phyloP scores from a whole-genome alignment of 2,113 vertebrate species.

The Myotis lucifugus region DNA sequence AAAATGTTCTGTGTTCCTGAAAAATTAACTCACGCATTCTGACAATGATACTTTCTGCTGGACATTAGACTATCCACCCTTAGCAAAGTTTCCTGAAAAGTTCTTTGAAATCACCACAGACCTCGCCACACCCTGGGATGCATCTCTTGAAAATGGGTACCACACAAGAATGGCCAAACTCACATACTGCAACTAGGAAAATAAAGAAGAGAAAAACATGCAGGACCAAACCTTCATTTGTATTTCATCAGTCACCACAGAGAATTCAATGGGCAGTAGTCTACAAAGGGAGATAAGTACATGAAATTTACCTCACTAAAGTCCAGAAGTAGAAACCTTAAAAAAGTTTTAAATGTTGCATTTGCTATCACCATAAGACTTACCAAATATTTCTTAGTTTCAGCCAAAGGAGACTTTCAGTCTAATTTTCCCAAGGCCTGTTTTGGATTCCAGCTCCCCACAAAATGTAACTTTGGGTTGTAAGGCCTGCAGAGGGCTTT shows the following conservation, averaged over 20 bases:
- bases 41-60: neutral
- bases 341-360: neutral
- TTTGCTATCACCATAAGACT: neutral
- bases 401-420: neutral
- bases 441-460: neutral
- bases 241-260: neutral
- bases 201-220: neutral
- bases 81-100: neutral
- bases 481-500: neutral
- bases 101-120: neutral
- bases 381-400: neutral
- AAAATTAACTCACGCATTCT: neutral
- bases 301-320: neutral
- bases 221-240: neutral
- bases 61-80: neutral
- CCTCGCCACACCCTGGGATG: rapidly evolving
- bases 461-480: neutral
- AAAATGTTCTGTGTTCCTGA: neutral
- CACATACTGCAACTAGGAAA: neutral
- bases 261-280: neutral
- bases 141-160: neutral
- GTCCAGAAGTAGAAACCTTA: neutral
- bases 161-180: neutral
- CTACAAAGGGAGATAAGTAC: neutral
- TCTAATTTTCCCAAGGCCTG: neutral